Conservation (phyloP, 2,797 vertebrate genomes). For the Hemitrygon akajei region DNA sequence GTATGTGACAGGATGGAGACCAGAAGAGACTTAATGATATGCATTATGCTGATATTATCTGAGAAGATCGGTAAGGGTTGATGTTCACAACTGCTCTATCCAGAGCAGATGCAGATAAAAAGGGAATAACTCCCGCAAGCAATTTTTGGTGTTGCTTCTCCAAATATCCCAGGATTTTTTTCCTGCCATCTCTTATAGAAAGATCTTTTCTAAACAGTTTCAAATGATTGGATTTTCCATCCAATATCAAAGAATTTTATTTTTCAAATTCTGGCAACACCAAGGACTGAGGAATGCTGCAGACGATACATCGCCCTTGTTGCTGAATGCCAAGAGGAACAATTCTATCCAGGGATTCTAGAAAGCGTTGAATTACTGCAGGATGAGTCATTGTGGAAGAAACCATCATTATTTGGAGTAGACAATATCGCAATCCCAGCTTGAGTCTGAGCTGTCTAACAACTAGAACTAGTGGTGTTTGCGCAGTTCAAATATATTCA, state of each 20-base stretch:
- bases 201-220: background rate
- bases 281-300: background rate
- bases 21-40: too few relatives aligned
- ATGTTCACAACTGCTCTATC: too few relatives aligned
- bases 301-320: background rate
- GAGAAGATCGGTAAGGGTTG: too few relatives aligned
- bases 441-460: background rate
- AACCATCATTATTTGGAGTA: background rate
- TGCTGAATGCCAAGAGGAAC: background rate
- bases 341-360: background rate
- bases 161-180: background rate
- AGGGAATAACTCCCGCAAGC: too few relatives aligned
- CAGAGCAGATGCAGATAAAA: too few relatives aligned
- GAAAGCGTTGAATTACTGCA: slow-evolving; percentile 21
- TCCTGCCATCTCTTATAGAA: too few relatives aligned
- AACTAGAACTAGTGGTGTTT: background rate
- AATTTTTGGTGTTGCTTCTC: background rate
- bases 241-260: background rate
- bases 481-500: background rate
- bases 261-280: background rate
- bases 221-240: background rate
- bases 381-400: background rate
- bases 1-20: too few relatives aligned
- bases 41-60: too few relatives aligned
- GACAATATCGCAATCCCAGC: background rate